Evolutionary conservation across 2,113 vertebrate genomes (phyloP), one percentile per base, ranked within the genome.

Genomic region (Eptatretus burgeri): DNA sequence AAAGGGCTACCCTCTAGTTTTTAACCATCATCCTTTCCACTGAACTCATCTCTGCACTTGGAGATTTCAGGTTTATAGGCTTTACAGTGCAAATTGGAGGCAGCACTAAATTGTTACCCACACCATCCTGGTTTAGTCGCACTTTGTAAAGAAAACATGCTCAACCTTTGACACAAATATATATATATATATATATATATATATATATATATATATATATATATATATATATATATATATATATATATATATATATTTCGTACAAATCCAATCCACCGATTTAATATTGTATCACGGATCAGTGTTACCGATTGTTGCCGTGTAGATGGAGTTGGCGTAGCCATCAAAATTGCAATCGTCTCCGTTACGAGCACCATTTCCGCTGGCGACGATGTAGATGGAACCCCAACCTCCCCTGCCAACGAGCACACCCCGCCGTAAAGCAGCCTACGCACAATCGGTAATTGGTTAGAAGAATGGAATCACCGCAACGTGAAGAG

Each of bases 311-410:
- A 95, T 81, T 0, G 91, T 98, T 69, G 95, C 79, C 0, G 89
- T 98, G 74, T 98, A 98, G 77, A 98, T 93, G 68, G 91, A 98
- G 77, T 98, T 98, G 69, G 91, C 89, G 0, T 98, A 98, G 2
- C 91, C 91, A 0, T 98, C 91, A 0, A 89, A 98, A 76, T 98
- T 98, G 77, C 91, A 95, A 75, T 98, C 91, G 76, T 98, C 91
- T 0, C 73, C 76, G 72, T 80, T 81, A 14, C 82, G 85, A 41
- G 88, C 91, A 5, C 91, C 91, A 0, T 98, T 98, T 64, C 91
- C 91, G 1, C 91, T 98, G 72, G 91, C 91, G 20, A 98, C 91
- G 50, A 98, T 83, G 1, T 95, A 98, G 66, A 98, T 85, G 74
- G 84, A 95, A 16, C 91, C 91, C 0, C 95, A 98, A 51, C 91